These are phyloP conservation scores for Enteromius unitaeniatus DNA, from an alignment of 2,797 vertebrate genomes.

Conservation along the genomic window DNA sequence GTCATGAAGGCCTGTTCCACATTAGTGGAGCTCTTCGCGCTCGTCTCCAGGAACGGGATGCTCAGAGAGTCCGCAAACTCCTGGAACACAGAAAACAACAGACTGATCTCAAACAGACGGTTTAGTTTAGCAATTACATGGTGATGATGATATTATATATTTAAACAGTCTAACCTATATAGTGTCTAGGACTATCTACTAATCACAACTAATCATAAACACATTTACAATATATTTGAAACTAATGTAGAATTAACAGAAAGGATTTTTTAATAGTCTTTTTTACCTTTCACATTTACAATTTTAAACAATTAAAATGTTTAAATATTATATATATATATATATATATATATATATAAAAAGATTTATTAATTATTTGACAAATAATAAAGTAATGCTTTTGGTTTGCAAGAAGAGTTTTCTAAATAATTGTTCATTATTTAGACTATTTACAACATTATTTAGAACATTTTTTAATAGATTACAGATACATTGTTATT, in stretches of 20 bases:
- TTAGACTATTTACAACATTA: too few relatives aligned
- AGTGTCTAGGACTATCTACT: too few relatives aligned
- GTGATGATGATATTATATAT: background rate
- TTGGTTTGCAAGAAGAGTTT: background rate
- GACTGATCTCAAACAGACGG: background rate
- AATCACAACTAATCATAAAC: too few relatives aligned
- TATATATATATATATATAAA: too few relatives aligned
- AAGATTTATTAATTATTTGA: background rate
- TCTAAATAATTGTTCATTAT: background rate
- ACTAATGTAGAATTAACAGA: background rate
- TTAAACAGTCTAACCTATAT: background rate
- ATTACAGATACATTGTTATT: background rate
- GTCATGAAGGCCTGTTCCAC: constrained; percentile 99
- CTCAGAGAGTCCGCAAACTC: constrained; percentile 95
- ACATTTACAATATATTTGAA: background rate
- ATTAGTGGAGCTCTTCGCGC: constrained; percentile 96
- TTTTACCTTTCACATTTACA: background rate
- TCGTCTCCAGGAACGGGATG: constrained; percentile 97
- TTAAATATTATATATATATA: too few relatives aligned
- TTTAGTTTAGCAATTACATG: background rate
- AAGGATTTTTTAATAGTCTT: background rate
- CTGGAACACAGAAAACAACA: constrained; percentile 68
- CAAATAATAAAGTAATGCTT: background rate
- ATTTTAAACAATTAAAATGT: background rate
- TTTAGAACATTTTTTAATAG: too few relatives aligned